phyloP scores from a whole-genome alignment of 2,888 invertebrate species.

The Thereva nobilitata region DNA sequence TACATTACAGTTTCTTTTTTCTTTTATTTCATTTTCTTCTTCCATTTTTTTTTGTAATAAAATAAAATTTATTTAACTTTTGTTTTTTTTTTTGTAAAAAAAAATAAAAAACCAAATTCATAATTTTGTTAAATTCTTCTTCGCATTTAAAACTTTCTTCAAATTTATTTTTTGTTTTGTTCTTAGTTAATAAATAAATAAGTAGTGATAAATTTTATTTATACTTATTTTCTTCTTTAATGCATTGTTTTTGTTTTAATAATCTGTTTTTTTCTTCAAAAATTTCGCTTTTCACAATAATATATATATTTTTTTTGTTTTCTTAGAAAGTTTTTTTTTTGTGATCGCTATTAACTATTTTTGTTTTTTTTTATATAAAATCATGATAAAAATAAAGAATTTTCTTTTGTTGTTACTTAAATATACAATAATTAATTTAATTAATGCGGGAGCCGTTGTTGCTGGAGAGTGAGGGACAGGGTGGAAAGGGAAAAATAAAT shows the following conservation, averaged over 20 bases:
- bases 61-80: too few relatives aligned
- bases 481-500: conserved; percentile 20
- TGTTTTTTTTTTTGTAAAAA: conserved; percentile 22
- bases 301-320: too few relatives aligned
- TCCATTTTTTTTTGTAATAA: too few relatives aligned
- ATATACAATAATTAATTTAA: conserved; percentile 26
- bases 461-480: too few relatives aligned
- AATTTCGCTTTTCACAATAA: too few relatives aligned
- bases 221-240: conserved; percentile 16
- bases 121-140: too few relatives aligned
- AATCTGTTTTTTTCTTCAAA: background rate
- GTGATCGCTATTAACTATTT: conserved; percentile 27
- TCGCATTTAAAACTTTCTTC: background rate
- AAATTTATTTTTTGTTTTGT: conserved; percentile 22
- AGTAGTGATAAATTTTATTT: conserved; percentile 30
- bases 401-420: conserved; percentile 14
- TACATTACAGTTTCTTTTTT: conserved; percentile 27
- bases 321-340: conserved; percentile 5
- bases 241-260: conserved; percentile 28
- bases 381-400: conserved; percentile 27
- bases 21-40: background rate
- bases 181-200: conserved; percentile 33
- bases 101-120: conserved; percentile 10
- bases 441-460: conserved; percentile 9
- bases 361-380: conserved; percentile 27